Percentiles rank a stretch among this genome's conserved stretches.
phyloP scores from a whole-genome alignment of 2,113 vertebrate genomes.

The Plecotus auritus region DNA sequence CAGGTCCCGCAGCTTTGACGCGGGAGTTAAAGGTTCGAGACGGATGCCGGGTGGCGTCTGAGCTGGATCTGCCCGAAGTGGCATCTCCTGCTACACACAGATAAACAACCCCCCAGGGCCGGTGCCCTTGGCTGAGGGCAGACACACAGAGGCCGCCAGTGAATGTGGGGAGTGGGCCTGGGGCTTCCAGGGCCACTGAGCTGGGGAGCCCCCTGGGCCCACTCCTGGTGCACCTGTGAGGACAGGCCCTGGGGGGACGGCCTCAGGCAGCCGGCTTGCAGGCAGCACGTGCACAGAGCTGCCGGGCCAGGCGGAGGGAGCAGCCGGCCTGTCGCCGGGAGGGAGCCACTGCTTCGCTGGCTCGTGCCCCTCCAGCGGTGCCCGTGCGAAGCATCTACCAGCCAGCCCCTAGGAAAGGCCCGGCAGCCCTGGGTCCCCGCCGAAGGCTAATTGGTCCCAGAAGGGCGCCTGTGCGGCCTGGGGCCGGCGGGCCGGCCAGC shows the following conservation, averaged over 20 bases:
- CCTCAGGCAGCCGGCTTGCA: neutral
- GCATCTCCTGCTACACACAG: neutral
- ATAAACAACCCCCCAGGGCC: neutral
- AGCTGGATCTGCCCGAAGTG: too few species aligned
- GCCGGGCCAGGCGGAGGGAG: accelerated
- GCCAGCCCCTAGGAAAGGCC: neutral
- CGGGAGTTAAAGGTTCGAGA: neutral
- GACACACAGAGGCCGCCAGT: neutral
- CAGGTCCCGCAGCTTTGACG: neutral
- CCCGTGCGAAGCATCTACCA: neutral
- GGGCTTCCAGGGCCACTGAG: too few species aligned
- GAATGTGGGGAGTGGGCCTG: neutral
- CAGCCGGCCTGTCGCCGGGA: neutral
- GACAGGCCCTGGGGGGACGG: neutral
- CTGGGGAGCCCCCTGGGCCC: neutral
- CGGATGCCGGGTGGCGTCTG: neutral
- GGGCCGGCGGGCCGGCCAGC: neutral
- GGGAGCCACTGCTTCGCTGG: neutral
- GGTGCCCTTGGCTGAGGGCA: neutral
- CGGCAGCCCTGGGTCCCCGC: neutral
- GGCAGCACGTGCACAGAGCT: neutral
- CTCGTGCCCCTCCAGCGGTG: neutral
- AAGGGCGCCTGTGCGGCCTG: neutral
- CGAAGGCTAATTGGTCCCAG: slow-evolving; percentile 26
- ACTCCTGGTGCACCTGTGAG: neutral